Evolutionary conservation across 1,140 invertebrate species (phyloP), one percentile per base, ranked within the genome.

Genomic region (Zaprionus tsacasi): DNA sequence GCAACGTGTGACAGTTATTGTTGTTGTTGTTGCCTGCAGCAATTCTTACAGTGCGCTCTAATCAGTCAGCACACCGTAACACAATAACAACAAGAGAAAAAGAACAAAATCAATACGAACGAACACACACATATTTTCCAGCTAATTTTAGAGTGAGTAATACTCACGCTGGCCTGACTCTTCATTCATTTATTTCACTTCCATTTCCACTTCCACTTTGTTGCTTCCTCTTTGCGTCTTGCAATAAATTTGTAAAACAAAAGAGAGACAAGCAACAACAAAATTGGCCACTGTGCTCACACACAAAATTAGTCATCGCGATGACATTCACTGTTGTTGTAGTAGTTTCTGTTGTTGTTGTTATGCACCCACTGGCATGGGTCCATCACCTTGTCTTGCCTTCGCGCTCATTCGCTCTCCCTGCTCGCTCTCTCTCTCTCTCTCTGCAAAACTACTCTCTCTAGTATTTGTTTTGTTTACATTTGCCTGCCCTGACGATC

Each of bases 131-230:
- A 52, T 12, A 52, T 15, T 74, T 82, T 82, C 83, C 61, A 64
- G 55, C 65, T 80, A 88, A 71, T 63, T 61, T 68, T 30, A 56
- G 72, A 68, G 63, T 87, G 83, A 87, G 77, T 87, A 88, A 87
- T 54, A 54, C 60, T 43, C 57, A 11, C 36, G 38, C 36, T 8
- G 12, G 38, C 36, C 15, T 61, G 56, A 70, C 58, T 63, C 56
- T 63, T 74, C 43, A 74, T 75, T 65, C 48, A 54, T 50, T 50
- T n/a, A 50, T 50, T 45, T 50, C 17, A 66, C 50, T 55, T 54
- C 60, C 50, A 85, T 66, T 79, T 87, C 77, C 85, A 89, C 81
- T 83, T 82, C 83, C 83, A 86, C 79, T 86, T 86, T 81, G 64
- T 58, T 66, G 79, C 76, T 87, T 87, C 83, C 83, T 80, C 58